Conservation (phyloP, 2,888 invertebrate species). For the Griposia aprilina region DNA sequence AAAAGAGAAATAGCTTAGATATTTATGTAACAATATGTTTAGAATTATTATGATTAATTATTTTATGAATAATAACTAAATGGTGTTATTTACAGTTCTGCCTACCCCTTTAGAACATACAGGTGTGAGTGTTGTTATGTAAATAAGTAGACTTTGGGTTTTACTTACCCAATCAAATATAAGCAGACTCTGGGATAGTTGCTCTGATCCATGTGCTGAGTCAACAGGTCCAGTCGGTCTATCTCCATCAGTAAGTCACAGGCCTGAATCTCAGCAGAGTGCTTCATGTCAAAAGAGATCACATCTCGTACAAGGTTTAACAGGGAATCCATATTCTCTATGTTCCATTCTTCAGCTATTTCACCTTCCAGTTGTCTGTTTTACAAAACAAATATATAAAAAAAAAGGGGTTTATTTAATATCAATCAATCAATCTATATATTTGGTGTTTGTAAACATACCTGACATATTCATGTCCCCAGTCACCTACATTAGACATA, state of each 20-base stretch:
- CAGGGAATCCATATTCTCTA: constrained; percentile 91
- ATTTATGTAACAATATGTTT: background rate
- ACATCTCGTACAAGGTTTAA: constrained; percentile 96
- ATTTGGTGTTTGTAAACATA: constrained; percentile 70
- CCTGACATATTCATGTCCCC: constrained; percentile 99
- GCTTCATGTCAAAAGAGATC: constrained; percentile 98
- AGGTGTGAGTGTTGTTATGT: background rate
- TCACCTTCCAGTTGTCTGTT: constrained; percentile 96
- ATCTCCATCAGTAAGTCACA: constrained; percentile 99
- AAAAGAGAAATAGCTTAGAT: background rate
- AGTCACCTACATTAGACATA: constrained; percentile 97
- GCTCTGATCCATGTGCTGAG: constrained; percentile 96
- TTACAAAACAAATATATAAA: background rate
- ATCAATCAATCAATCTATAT: constrained; percentile 15
- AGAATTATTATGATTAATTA: background rate
- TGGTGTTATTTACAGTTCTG: background rate
- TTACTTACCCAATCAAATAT: constrained; percentile 93
- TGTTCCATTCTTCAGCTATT: constrained; percentile 96
- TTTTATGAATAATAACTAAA: background rate
- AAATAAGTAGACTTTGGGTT: background rate
- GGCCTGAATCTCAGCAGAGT: constrained; percentile 99
- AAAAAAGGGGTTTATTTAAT: background rate
- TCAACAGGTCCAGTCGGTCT: constrained; percentile 96
- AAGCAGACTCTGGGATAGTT: constrained; percentile 98
- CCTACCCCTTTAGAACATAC: background rate